Conservation (phyloP, 2,888 invertebrate genomes). For the Idaea aversata region DNA sequence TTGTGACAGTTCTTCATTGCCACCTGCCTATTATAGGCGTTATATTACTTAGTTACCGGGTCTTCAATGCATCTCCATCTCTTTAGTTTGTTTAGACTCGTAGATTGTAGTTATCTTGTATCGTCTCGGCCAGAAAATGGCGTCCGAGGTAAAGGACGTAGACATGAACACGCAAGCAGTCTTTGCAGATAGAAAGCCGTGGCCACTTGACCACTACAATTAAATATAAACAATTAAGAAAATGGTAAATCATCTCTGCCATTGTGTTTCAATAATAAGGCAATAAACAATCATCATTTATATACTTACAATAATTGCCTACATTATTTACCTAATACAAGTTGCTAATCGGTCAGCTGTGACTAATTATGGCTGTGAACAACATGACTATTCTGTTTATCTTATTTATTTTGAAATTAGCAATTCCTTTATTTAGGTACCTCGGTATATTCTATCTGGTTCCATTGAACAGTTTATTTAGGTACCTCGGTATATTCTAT, state of each 20-base stretch:
- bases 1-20: no score
- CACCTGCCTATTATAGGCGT: no score
- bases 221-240: neutral
- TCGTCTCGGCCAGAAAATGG: neutral
- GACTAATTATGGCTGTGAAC: no score
- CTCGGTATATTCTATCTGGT: no score
- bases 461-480: no score
- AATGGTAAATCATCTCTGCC: neutral
- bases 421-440: no score
- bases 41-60: neutral
- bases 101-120: neutral
- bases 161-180: neutral
- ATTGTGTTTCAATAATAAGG: neutral
- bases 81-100: neutral
- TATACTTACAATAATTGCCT: neutral
- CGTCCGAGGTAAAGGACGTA: neutral
- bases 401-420: no score
- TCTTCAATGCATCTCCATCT: neutral
- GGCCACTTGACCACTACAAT: neutral
- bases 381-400: no score
- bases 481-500: no score
- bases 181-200: neutral
- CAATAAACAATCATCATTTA: neutral
- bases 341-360: no score
- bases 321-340: no score